Base-by-base conservation (phyloP, 2,888 invertebrate genomes). In the Orchesellides sinensis region DNA sequence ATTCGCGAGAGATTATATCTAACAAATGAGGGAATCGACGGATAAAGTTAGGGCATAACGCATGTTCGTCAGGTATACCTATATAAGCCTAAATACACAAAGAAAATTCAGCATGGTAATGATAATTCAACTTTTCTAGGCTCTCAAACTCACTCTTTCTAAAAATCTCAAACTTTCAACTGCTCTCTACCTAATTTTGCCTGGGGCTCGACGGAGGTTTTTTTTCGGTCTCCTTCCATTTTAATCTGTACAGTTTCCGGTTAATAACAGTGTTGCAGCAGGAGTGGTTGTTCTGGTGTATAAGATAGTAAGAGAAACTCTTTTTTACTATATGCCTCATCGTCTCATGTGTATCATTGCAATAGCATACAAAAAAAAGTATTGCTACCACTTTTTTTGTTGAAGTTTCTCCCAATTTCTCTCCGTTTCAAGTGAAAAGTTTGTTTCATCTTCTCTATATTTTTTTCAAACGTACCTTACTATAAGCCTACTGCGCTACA, bases 1-100 rank as follows among this genome's bases (percentile, higher is more conserved):
- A 77, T 77, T 77, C 68, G 29, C 68, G 35, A 68, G 59, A 68
- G 77, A 77, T 77, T 77, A 68, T 45, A 59, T 40, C 29, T 59
- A 59, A 17, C 59, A 3, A 59, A 59, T 32, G 32, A 59, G 23
- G 21, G 54, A 54, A 17, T 54, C 21, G 49, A 17, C 49, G 49
- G 49, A 49, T 49, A 49, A 49, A 49, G 49, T 49, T 49, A 21
- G 21, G n/a, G 49, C n/a, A 49, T 5, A 12, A 49, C n/a, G 49
- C 8, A 19, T 49, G 49, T 49, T n/a, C n/a, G n/a, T n/a, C n/a
- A n/a, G n/a, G n/a, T n/a, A n/a, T n/a, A n/a, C n/a, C n/a, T n/a
- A n/a, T n/a, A n/a, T n/a, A n/a, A n/a, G n/a, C n/a, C n/a, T n/a
- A n/a, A n/a, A n/a, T n/a, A n/a, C n/a, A 47, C 47, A 21, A 25